A percentile compares a stretch with the other conserved stretches of the same genome.
phyloP scores from a whole-genome alignment of 1,140 invertebrate species.

The Ericerus pela region DNA sequence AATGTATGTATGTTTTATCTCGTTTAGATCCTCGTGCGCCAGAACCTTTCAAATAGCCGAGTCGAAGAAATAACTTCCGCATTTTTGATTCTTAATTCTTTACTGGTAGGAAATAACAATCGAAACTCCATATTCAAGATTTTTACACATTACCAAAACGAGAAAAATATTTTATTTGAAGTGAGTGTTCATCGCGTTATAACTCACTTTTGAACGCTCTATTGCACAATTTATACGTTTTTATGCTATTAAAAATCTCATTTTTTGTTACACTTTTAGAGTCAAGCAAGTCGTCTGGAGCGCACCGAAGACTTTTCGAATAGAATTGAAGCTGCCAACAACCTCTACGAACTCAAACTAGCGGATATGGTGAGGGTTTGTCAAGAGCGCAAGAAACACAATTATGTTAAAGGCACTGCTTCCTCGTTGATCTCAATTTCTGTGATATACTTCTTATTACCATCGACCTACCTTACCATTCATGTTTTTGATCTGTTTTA shows the following conservation, averaged over 20 bases:
- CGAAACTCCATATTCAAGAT: background rate
- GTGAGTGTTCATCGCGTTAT: background rate
- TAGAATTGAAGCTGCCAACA: background rate
- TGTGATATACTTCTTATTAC: too few relatives aligned
- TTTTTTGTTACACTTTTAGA: background rate
- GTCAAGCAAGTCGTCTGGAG: background rate
- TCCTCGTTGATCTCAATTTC: conserved; percentile 4
- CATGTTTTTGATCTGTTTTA: too few relatives aligned
- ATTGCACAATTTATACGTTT: background rate
- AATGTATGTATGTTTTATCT: background rate
- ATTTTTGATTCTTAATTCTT: background rate
- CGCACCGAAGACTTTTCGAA: background rate
- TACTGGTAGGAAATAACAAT: background rate
- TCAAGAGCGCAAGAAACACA: background rate
- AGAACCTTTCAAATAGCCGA: background rate
- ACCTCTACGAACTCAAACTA: background rate
- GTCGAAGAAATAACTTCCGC: background rate
- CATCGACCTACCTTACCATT: too few relatives aligned
- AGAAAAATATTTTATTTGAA: background rate
- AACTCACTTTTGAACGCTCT: background rate
- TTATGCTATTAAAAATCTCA: background rate
- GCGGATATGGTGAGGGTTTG: background rate
- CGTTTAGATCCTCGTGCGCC: background rate
- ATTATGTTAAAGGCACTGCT: too few relatives aligned
- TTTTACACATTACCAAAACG: background rate